Evolutionary conservation across 2,888 invertebrate species (phyloP).

Genomic region (Latrodectus hesperus): DNA sequence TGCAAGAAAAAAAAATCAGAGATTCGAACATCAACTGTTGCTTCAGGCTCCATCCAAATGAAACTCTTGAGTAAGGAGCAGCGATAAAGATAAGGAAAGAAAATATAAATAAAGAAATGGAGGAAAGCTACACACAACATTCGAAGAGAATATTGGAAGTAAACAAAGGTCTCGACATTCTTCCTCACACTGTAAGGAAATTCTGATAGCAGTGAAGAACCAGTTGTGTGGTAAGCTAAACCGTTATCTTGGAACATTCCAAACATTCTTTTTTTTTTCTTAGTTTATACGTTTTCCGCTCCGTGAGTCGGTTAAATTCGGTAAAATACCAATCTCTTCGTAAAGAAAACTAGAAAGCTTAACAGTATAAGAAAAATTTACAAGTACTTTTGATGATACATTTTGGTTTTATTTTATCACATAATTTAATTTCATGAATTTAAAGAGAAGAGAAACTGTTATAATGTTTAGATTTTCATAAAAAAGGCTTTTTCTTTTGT

Average conservation of each 20-base stretch:
- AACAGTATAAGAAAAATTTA: too few species aligned
- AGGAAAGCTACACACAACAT: neutral
- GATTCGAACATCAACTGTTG: conserved; percentile 44
- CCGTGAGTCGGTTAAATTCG: too few species aligned
- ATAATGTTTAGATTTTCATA: too few species aligned
- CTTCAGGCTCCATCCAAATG: conserved; percentile 42
- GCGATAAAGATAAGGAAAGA: conserved; percentile 20
- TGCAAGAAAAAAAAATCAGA: neutral
- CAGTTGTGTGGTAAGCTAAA: neutral
- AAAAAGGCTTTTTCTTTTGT: too few species aligned
- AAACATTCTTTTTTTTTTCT: neutral
- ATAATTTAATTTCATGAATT: too few species aligned
- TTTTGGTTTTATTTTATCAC: too few species aligned
- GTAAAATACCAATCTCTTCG: too few species aligned
- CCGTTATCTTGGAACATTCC: neutral
- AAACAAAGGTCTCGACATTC: conserved; percentile 37
- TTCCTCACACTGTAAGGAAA: neutral
- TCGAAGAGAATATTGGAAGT: conserved; percentile 2
- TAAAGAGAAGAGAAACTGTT: too few species aligned
- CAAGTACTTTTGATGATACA: too few species aligned
- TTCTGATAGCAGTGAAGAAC: neutral
- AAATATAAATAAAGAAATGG: neutral
- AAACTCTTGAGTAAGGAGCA: conserved; percentile 13
- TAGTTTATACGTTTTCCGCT: neutral
- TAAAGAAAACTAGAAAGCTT: too few species aligned